Conservation (phyloP, 1,140 invertebrate species). For the Ericerus pela region DNA sequence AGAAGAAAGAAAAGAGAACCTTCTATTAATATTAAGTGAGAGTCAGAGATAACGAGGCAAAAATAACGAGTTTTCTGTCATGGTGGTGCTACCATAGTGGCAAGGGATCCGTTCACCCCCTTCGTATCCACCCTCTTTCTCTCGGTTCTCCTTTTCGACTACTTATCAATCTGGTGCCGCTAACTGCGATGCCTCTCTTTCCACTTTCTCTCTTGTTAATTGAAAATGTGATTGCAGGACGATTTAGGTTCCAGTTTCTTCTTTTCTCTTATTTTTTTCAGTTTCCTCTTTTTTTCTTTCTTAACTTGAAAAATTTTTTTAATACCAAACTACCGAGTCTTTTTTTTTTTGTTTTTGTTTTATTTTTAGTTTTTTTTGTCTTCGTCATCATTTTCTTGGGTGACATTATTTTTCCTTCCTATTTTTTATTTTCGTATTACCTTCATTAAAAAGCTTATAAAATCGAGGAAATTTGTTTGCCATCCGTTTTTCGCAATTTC, state of each 20-base stretch:
- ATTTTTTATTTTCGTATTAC: too few species aligned
- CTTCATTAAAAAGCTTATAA: too few species aligned
- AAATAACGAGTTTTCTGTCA: constrained; percentile 12
- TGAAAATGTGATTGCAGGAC: constrained; percentile 6
- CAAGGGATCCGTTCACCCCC: constrained; percentile 2
- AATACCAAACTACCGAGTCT: too few species aligned
- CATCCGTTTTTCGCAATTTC: too few species aligned
- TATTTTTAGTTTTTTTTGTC: too few species aligned
- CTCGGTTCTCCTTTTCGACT: background rate
- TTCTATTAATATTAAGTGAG: constrained; percentile 11
- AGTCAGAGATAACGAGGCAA: constrained; percentile 8
- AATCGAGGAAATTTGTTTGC: too few species aligned
- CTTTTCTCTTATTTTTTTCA: too few species aligned
- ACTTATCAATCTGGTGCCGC: constrained; percentile 11
- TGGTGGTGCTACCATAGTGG: constrained; percentile 11
- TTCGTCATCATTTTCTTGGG: too few species aligned
- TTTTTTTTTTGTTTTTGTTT: too few species aligned
- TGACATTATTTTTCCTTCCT: too few species aligned
- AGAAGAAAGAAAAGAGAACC: constrained; percentile 5
- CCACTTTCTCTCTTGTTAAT: background rate
- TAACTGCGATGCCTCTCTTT: constrained; percentile 3
- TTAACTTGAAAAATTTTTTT: too few species aligned
- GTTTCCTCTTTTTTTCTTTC: too few species aligned
- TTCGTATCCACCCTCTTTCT: background rate
- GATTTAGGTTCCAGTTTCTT: background rate